A percentile compares a stretch with the other conserved stretches of the same genome.
Evolutionary conservation across 92 coral and sea anemone genomes (phyloP).

Genomic region (Palythoa caribaeorum): DNA sequence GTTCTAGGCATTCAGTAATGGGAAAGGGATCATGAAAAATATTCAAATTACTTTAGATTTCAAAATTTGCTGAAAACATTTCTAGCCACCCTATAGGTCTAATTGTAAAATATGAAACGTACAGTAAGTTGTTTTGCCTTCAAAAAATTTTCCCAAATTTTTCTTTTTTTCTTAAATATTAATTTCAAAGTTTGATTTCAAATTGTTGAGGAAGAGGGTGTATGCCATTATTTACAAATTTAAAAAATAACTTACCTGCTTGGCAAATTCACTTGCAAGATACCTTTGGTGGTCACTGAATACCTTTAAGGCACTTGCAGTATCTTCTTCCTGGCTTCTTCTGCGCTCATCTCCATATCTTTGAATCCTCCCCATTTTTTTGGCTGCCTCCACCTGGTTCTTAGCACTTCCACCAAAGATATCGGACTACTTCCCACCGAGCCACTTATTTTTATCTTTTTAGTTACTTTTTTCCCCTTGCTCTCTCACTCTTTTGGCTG

Average conservation of each 20-base stretch:
- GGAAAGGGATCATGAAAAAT: constrained; percentile 13
- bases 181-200: neutral
- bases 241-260: constrained; percentile 11
- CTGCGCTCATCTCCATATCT: constrained; percentile 48
- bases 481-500: constrained; percentile 14
- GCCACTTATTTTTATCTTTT: neutral
- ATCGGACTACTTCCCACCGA: constrained; percentile 9
- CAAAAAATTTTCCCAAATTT: neutral
- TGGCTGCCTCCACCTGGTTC: constrained; percentile 37
- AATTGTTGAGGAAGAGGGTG: neutral
- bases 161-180: neutral
- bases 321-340: constrained; percentile 18
- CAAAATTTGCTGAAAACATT: constrained; percentile 4
- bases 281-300: constrained; percentile 27
- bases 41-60: neutral
- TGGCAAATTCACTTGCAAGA: constrained; percentile 28
- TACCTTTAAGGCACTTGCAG: neutral
- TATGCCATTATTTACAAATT: neutral
- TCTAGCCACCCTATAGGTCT: constrained; percentile 8
- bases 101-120: constrained; percentile 6
- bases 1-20: neutral
- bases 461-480: neutral
- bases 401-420: constrained; percentile 21
- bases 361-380: constrained; percentile 39
- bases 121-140: neutral